Conservation (phyloP, 2,113 vertebrate genomes). For the Carassius auratus region DNA sequence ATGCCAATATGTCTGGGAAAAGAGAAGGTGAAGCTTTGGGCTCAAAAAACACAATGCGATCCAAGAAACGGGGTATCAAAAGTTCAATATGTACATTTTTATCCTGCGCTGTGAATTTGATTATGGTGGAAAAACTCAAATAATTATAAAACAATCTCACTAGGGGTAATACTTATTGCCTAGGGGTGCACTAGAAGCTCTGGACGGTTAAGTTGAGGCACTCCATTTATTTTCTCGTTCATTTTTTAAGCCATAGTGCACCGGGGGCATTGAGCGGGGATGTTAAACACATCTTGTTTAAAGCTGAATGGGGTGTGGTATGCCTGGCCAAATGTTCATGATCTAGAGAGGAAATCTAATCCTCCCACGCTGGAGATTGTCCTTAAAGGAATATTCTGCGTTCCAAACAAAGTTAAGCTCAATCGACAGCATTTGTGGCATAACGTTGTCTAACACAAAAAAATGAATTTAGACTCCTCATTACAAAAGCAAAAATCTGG, state of each 20-base stretch:
- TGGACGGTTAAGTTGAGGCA: conserved; percentile 69
- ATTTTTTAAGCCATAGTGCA: conserved; percentile 48
- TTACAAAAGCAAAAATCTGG: too few relatives aligned
- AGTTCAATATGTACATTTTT: conserved; percentile 70
- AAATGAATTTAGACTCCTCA: not conserved
- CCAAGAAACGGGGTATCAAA: conserved; percentile 71
- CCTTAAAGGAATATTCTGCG: conserved; percentile 25
- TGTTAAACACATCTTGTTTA: conserved; percentile 71
- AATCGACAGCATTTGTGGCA: not conserved
- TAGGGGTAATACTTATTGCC: conserved; percentile 70
- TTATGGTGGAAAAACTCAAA: conserved; percentile 64
- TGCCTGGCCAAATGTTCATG: conserved; percentile 64
- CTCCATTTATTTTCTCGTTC: conserved; percentile 71
- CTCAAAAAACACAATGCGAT: conserved; percentile 65
- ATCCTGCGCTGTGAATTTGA: conserved; percentile 66
- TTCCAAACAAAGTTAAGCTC: not conserved
- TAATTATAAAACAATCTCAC: conserved; percentile 70
- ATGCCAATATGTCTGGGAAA: conserved; percentile 79
- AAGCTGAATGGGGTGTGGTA: conserved; percentile 60
- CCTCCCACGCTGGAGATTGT: conserved; percentile 66
- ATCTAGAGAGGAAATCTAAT: conserved; percentile 69
- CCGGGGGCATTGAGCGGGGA: conserved; percentile 63
- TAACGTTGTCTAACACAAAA: not conserved
- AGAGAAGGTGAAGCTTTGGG: conserved; percentile 71
- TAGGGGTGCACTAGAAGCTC: conserved; percentile 64